These are phyloP conservation scores for Cyrtodaria siliqua DNA, from an alignment of 2,888 invertebrate species.

Conservation along the genomic window DNA sequence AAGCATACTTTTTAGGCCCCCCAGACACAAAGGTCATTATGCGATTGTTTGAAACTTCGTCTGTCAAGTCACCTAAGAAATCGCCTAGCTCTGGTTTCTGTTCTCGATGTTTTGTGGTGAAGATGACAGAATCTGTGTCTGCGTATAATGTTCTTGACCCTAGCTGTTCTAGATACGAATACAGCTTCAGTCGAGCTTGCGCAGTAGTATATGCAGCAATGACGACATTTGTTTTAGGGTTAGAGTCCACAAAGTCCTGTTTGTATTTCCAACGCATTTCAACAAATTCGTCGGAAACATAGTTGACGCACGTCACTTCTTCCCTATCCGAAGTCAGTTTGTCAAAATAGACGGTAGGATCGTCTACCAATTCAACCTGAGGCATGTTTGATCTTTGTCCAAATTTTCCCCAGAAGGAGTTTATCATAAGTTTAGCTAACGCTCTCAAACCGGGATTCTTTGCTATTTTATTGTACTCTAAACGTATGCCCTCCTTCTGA, in stretches of 20 bases:
- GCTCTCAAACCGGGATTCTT: conserved; percentile 39
- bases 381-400: conserved; percentile 48
- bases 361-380: conserved; percentile 27
- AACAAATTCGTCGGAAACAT: conserved; percentile 43
- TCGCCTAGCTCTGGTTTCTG: conserved; percentile 36
- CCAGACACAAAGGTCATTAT: conserved; percentile 78
- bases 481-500: conserved; percentile 35
- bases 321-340: conserved; percentile 43
- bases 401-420: conserved; percentile 63
- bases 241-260: conserved; percentile 75
- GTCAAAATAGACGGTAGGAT: conserved; percentile 38
- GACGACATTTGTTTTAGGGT: conserved; percentile 25
- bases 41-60: conserved; percentile 43
- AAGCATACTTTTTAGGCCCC: conserved; percentile 84
- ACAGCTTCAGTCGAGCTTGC: conserved; percentile 35
- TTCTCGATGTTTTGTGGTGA: conserved; percentile 14
- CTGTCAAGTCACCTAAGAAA: conserved; percentile 43
- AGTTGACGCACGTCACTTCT: conserved; percentile 35
- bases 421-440: conserved; percentile 54
- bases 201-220: conserved; percentile 25
- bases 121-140: conserved; percentile 42
- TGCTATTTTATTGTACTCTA: conserved; percentile 37
- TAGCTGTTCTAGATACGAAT: conserved; percentile 12
- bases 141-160: conserved; percentile 19
- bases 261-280: conserved; percentile 37